These are phyloP conservation scores for Charaxes varanes DNA, from an alignment of 1,140 invertebrate species.

Conservation along the genomic window DNA sequence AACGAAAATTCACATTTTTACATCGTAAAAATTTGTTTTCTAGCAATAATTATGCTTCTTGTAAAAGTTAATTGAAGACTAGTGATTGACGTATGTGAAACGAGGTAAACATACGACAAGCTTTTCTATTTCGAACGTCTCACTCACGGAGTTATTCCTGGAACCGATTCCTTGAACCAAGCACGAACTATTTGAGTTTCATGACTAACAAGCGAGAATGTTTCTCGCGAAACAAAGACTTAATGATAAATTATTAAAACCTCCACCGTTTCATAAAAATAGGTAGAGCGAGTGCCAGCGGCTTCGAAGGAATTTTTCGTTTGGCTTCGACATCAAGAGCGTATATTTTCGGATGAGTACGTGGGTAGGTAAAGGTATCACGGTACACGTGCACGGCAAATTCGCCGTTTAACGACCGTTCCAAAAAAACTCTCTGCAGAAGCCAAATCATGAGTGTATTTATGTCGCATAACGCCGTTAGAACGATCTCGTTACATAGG, in stretches of 20 bases:
- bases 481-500: too few species aligned
- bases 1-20: too few species aligned
- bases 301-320: constrained; percentile 15
- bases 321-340: constrained; percentile 2
- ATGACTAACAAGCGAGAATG: constrained; percentile 42
- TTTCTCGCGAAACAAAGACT: constrained; percentile 35
- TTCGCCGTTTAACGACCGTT: constrained; percentile 19
- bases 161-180: constrained; percentile 55
- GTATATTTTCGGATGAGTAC: constrained; percentile 8
- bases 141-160: constrained; percentile 53
- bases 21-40: too few species aligned
- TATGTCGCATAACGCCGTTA: constrained; percentile 2
- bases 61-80: not conserved
- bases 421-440: constrained; percentile 2
- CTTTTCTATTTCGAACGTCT: constrained; percentile 44
- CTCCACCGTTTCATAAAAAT: constrained; percentile 15
- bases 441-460: not conserved
- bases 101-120: constrained; percentile 31
- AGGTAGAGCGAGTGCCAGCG: constrained; percentile 6
- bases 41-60: too few species aligned
- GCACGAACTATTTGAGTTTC: constrained; percentile 50
- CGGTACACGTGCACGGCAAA: constrained; percentile 1
- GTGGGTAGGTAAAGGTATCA: constrained; percentile 20
- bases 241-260: constrained; percentile 20
- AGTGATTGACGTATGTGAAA: constrained; percentile 16